Conservation (phyloP, 2,113 vertebrate genomes). For the Pteronura brasiliensis region DNA sequence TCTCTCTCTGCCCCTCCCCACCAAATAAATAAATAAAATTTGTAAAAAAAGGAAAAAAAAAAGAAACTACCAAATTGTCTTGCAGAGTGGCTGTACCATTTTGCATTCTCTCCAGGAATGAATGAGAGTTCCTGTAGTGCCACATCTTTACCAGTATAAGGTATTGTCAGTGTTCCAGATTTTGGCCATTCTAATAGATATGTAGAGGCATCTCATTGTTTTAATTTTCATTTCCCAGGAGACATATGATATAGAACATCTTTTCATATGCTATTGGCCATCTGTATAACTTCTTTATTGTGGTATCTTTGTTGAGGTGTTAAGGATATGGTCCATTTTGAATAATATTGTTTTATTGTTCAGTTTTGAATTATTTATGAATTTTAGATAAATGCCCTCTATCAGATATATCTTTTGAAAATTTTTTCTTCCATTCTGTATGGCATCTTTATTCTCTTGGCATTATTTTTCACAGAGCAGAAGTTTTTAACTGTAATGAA, state of each 20-base stretch:
- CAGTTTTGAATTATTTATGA: neutral
- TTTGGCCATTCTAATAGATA: neutral
- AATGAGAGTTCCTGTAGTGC: neutral
- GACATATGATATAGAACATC: neutral
- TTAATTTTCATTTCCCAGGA: neutral
- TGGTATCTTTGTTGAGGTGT: neutral
- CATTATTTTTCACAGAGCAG: neutral
- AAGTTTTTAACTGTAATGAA: neutral
- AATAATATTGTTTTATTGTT: neutral
- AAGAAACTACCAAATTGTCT: neutral
- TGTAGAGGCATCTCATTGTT: neutral
- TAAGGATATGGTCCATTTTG: neutral
- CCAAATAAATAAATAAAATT: neutral
- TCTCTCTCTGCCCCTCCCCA: neutral
- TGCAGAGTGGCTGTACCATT: neutral
- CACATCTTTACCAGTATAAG: neutral
- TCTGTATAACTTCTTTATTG: neutral
- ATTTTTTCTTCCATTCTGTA: neutral
- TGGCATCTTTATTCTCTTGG: neutral
- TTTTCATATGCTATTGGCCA: neutral
- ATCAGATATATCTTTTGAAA: neutral
- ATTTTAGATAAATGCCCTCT: neutral
- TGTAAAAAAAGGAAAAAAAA: neutral
- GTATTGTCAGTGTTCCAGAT: neutral
- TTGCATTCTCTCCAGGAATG: neutral